Evolutionary conservation across 35 echinoderm and acorn worm species (phyloP), one percentile per base, ranked within the genome.

Genomic region (Apostichopus californicus): DNA sequence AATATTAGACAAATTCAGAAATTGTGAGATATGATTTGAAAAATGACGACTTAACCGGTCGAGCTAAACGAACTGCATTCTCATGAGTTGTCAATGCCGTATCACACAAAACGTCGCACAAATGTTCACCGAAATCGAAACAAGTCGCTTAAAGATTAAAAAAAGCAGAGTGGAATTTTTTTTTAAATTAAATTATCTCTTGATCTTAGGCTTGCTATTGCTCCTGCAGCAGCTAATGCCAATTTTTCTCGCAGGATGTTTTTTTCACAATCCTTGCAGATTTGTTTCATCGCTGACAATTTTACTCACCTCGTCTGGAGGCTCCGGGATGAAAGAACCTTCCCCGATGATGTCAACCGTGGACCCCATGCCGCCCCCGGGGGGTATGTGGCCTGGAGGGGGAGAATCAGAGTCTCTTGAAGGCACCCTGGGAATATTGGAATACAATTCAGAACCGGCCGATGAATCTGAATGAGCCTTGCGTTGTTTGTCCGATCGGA

Each of bases 271-370:
- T 77, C 75, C 9, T 77, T 0, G 25, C 34, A n/a, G 25, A 77
- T 61, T 61, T 12, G 8, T 7, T 61, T 61, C 8, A 12, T 61
- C 8, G 3, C 12, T 61, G 58, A 12, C 12, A 18, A 59, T 57
- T 66, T 72, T n/a, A 13, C 89, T 75, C 9, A 78, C 89, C 89
- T 91, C 89, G 18, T 91, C 89, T 14, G 89, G 89, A 46, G 34
- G 34, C 77, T 91, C 89, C 34, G 89, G 89, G 18, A 91, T 79
- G 59, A 91, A 91, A 23, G 73, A 59, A 79, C 89, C 89, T 79
- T 91, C 89, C 17, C 89, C 89, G 6, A 79, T 52, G 13, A 23
- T 77, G 60, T 72, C 23, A 3, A 78, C 89, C 89, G 79, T 59
- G 1, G 71, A 91, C 53, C 77, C 56, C 89, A 91, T 78, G 53